These are phyloP conservation scores for Stenodera caucasica DNA, from an alignment of 2,888 invertebrate species.

Conservation along the genomic window DNA sequence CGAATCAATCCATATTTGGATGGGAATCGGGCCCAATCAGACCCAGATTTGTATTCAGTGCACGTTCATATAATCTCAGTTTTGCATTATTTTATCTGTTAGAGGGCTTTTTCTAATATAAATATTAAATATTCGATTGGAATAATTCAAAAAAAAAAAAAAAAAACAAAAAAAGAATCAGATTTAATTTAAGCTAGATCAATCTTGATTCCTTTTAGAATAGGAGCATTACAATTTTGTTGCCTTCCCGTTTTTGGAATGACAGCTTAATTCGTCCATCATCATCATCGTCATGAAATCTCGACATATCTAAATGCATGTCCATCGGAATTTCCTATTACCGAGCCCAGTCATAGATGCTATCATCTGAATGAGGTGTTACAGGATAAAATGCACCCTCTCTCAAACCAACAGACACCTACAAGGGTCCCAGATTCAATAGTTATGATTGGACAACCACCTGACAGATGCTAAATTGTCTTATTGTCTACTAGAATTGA, in stretches of 20 bases:
- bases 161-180: not conserved
- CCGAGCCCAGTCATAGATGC: conserved; percentile 31
- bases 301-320: conserved; percentile 35
- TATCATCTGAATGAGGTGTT: conserved; percentile 30
- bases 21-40: conserved; percentile 41
- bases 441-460: conserved; percentile 32
- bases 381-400: conserved; percentile 33
- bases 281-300: conserved; percentile 23
- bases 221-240: not conserved
- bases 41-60: conserved; percentile 54
- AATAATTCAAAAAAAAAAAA: too few relatives aligned
- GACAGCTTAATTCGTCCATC: conserved; percentile 36
- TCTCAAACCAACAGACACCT: not conserved
- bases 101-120: too few relatives aligned
- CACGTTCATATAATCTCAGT: conserved; percentile 56
- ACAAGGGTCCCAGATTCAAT: conserved; percentile 35
- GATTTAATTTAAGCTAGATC: not conserved
- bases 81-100: conserved; percentile 56
- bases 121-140: too few relatives aligned
- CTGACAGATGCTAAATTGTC: conserved; percentile 36
- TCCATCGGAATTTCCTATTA: conserved; percentile 35
- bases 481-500: conserved; percentile 29
- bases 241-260: conserved; percentile 12
- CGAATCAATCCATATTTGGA: not conserved
- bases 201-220: not conserved